Conservation (phyloP, 2,113 vertebrate species). For the Epinephelus moara region DNA sequence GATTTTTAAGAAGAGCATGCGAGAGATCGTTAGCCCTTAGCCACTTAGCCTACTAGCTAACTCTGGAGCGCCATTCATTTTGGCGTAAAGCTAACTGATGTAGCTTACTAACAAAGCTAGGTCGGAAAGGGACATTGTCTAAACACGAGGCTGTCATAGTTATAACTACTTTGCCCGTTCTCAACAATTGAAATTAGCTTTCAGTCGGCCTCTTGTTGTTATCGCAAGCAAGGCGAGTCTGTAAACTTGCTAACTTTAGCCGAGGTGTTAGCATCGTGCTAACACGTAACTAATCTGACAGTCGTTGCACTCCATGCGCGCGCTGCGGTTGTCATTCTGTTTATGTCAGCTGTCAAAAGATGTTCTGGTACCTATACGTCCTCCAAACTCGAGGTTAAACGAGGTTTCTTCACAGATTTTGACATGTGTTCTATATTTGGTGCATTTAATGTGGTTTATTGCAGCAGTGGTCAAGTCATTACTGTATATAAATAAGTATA, state of each 20-base stretch:
- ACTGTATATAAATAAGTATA: neutral
- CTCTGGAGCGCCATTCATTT: constrained; percentile 45
- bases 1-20: constrained; percentile 10
- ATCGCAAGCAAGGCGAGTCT: neutral
- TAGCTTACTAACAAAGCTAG: neutral
- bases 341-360: constrained; percentile 32
- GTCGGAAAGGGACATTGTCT: neutral
- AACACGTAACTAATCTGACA: constrained; percentile 4
- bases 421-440: neutral
- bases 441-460: neutral
- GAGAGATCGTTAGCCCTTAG: constrained; percentile 48
- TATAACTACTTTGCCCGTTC: neutral
- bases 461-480: neutral
- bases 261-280: constrained; percentile 18
- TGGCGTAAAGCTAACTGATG: constrained; percentile 9
- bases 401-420: neutral
- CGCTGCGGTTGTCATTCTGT: constrained; percentile 4
- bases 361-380: neutral
- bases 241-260: neutral
- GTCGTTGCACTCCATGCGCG: constrained; percentile 8
- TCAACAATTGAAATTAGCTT: accelerated
- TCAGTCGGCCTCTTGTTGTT: neutral
- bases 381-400: too few relatives aligned
- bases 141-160: neutral
- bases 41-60: constrained; percentile 47